These are phyloP conservation scores for Limanda limanda DNA, from an alignment of 2,113 vertebrate species.

Conservation along the genomic window DNA sequence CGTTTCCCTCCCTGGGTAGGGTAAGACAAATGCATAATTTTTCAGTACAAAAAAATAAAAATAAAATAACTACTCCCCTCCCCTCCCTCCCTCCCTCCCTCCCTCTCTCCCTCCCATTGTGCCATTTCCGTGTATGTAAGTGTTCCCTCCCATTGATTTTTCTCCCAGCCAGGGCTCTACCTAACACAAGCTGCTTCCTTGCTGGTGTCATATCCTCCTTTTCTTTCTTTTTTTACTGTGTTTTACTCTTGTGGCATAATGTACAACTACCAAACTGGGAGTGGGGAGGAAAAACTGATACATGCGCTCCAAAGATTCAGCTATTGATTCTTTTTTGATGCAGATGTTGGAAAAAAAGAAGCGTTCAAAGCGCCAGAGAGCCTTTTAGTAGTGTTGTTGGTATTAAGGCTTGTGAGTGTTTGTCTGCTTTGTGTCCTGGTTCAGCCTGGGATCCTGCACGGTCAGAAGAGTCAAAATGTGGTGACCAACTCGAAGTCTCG, in stretches of 20 bases:
- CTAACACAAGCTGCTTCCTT: slow-evolving; percentile 71
- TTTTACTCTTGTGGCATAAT: slow-evolving; percentile 80
- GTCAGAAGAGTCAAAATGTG: slow-evolving; percentile 20
- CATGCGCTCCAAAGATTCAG: slow-evolving; percentile 78
- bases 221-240: slow-evolving; percentile 75
- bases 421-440: slow-evolving; percentile 34
- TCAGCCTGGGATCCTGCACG: slow-evolving; percentile 30
- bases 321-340: slow-evolving; percentile 84
- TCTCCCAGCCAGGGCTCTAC: slow-evolving; percentile 76
- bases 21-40: slow-evolving; percentile 80
- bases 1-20: slow-evolving; percentile 81
- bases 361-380: slow-evolving; percentile 73
- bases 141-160: slow-evolving; percentile 82
- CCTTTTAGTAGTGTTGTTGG: slow-evolving; percentile 58
- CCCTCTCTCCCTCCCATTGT: slow-evolving; percentile 70
- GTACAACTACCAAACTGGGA: slow-evolving; percentile 71
- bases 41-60: slow-evolving; percentile 51
- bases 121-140: slow-evolving; percentile 74
- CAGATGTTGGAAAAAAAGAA: slow-evolving; percentile 64
- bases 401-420: slow-evolving; percentile 32
- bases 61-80: slow-evolving; percentile 62
- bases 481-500: slow-evolving; percentile 1
- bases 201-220: slow-evolving; percentile 80
- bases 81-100: slow-evolving; percentile 70
- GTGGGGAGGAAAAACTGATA: slow-evolving; percentile 67